These are phyloP conservation scores for Tenebrio molitor DNA, from an alignment of 1,140 invertebrate genomes.

Conservation along the genomic window DNA sequence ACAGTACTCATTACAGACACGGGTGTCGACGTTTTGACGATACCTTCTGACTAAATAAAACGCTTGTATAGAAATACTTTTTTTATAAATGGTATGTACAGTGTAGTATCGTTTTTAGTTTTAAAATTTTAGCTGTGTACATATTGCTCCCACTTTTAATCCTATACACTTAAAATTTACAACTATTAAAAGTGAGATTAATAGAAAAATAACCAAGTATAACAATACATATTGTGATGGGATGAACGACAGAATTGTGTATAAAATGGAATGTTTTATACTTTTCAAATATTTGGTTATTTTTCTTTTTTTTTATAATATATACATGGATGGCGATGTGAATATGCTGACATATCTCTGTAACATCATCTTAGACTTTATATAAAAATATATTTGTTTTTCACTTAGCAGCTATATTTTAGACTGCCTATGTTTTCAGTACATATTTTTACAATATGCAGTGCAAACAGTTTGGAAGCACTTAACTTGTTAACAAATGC, in stretches of 20 bases:
- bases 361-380: conserved; percentile 49
- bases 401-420: conserved; percentile 30
- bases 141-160: conserved; percentile 62
- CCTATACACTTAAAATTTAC: conserved; percentile 56
- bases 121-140: conserved; percentile 61
- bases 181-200: conserved; percentile 54
- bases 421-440: conserved; percentile 13
- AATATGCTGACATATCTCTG: conserved; percentile 63
- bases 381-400: conserved; percentile 63
- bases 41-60: conserved; percentile 49
- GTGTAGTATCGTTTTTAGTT: conserved; percentile 57
- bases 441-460: background rate
- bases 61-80: conserved; percentile 43
- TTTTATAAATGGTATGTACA: conserved; percentile 58
- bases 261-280: conserved; percentile 65
- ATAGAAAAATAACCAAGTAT: conserved; percentile 61
- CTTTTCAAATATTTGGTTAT: conserved; percentile 60
- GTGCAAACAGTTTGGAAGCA: background rate
- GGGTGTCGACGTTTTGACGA: conserved; percentile 81
- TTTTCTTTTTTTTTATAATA: conserved; percentile 57
- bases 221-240: conserved; percentile 37
- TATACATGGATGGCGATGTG: conserved; percentile 56
- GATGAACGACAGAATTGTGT: conserved; percentile 40
- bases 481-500: conserved; percentile 3
- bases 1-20: conserved; percentile 87